Evolutionary conservation across 2,797 vertebrate genomes (phyloP).

Genomic region (Oryzias sinensis): DNA sequence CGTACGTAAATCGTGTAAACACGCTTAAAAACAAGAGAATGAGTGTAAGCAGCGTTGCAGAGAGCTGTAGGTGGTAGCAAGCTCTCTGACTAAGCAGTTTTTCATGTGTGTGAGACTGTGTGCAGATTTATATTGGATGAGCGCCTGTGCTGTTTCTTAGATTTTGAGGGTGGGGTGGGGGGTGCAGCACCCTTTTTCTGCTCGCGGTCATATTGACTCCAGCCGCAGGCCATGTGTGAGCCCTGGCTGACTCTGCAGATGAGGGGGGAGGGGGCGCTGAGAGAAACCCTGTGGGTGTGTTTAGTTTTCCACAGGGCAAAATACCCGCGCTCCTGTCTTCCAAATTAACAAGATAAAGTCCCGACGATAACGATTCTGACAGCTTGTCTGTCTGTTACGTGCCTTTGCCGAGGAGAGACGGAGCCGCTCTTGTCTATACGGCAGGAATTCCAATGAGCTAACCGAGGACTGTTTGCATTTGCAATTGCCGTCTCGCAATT

Average conservation of each 20-base stretch:
- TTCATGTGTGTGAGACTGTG: slow-evolving; percentile 16
- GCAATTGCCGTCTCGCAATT: slow-evolving; percentile 49
- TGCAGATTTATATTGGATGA: slow-evolving; percentile 52
- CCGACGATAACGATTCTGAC: slow-evolving; percentile 65
- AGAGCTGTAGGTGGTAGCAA: slow-evolving; percentile 18
- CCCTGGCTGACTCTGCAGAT: slow-evolving; percentile 41
- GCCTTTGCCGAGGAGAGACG: slow-evolving; percentile 34
- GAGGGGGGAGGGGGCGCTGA: background rate
- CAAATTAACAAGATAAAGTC: slow-evolving; percentile 77
- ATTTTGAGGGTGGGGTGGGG: slow-evolving; percentile 44
- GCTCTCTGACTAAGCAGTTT: slow-evolving; percentile 27
- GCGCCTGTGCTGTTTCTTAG: slow-evolving; percentile 21
- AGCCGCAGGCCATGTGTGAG: slow-evolving; percentile 77
- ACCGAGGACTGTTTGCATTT: slow-evolving; percentile 38
- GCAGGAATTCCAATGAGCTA: slow-evolving; percentile 62
- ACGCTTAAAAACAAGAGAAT: slow-evolving; percentile 31
- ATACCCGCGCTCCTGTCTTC: slow-evolving; percentile 68
- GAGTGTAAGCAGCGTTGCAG: slow-evolving; percentile 22
- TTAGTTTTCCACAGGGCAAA: slow-evolving; percentile 78
- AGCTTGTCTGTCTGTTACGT: slow-evolving; percentile 67
- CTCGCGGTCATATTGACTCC: slow-evolving; percentile 79
- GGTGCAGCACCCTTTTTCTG: slow-evolving; percentile 63
- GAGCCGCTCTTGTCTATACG: slow-evolving; percentile 27
- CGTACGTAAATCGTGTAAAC: slow-evolving; percentile 32
- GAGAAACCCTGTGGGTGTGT: slow-evolving; percentile 54